These are phyloP conservation scores for Itoplectis maculator DNA, from an alignment of 2,888 invertebrate species.

Conservation along the genomic window DNA sequence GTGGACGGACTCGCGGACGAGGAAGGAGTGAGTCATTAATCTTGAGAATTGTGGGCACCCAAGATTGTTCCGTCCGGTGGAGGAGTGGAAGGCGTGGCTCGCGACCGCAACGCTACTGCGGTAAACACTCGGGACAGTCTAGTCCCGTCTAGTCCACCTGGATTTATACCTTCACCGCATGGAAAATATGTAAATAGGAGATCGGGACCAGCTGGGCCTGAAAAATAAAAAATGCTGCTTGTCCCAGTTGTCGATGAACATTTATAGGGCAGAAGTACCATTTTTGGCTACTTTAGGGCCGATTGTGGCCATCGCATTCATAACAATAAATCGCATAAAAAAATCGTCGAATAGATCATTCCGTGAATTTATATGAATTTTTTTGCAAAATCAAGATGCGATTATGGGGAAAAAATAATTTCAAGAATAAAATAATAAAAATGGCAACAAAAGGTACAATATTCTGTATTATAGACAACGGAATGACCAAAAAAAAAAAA, in stretches of 20 bases:
- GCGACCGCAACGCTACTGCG: slow-evolving; percentile 1
- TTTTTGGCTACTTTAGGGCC: no score
- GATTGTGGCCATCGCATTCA: no score
- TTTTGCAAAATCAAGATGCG: no score
- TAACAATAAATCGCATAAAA: no score
- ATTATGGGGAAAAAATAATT: no score
- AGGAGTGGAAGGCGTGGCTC: slow-evolving; percentile 48
- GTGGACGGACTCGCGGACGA: not conserved
- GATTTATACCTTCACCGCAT: not conserved
- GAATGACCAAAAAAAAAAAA: no score
- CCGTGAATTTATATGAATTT: no score
- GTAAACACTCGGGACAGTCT: slow-evolving; percentile 26
- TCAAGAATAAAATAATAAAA: no score
- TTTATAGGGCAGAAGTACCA: not conserved
- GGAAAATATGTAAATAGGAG: not conserved
- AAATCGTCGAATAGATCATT: no score
- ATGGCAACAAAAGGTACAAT: no score
- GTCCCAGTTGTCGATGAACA: not conserved
- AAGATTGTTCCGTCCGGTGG: slow-evolving; percentile 50
- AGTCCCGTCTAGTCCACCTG: slow-evolving; percentile 1
- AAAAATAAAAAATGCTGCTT: not conserved
- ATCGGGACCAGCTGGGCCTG: not conserved
- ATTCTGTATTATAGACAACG: no score
- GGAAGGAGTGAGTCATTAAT: slow-evolving; percentile 48
- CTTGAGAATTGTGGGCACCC: slow-evolving; percentile 33